phyloP scores from a whole-genome alignment of 2,113 vertebrate genomes.

The Ovibos moschatus region DNA sequence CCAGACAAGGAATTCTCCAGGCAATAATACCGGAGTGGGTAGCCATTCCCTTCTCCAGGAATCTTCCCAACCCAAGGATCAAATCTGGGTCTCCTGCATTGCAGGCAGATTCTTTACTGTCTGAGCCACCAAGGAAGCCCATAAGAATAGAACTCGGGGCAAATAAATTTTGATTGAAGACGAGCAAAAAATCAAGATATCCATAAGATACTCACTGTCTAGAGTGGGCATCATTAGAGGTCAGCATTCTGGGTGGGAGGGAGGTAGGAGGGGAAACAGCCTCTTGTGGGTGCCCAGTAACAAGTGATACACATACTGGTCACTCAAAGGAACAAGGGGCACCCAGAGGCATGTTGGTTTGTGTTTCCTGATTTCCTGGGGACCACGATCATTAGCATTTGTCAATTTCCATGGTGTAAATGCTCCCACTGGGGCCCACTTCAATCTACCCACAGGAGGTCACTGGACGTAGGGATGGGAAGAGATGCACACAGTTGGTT shows the following conservation, averaged over 20 bases:
- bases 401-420: not conserved
- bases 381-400: not conserved
- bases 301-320: not conserved
- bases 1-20: not conserved
- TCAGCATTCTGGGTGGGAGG: not conserved
- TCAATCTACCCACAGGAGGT: not conserved
- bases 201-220: not conserved
- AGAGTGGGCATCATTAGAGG: not conserved
- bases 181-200: not conserved
- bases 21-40: not conserved
- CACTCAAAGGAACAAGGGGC: not conserved
- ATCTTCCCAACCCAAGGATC: not conserved
- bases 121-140: not conserved
- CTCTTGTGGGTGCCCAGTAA: fast-evolving
- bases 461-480: fast-evolving
- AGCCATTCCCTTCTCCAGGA: not conserved
- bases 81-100: not conserved
- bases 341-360: fast-evolving
- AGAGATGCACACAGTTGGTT: not conserved
- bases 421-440: not conserved
- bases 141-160: not conserved
- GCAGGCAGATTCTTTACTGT: not conserved
- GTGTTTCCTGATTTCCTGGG: not conserved
- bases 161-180: not conserved
- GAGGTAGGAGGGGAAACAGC: not conserved